Evolutionary conservation across 2,888 invertebrate species (phyloP).

Genomic region (Incurvaria masculella): DNA sequence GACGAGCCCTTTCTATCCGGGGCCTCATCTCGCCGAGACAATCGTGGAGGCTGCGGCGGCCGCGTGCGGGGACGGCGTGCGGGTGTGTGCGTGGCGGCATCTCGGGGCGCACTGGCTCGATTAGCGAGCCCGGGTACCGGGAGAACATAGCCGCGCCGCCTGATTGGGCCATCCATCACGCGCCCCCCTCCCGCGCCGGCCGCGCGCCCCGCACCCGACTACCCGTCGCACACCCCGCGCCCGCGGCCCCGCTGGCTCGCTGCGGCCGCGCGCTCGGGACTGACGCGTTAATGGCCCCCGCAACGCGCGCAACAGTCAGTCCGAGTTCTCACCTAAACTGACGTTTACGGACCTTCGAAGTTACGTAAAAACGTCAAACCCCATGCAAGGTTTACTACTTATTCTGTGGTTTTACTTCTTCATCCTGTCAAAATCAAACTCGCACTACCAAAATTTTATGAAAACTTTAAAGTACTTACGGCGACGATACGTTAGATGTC

Average conservation of each 20-base stretch:
- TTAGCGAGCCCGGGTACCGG: conserved; percentile 38
- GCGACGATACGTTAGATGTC: no score
- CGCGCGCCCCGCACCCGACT: conserved; percentile 36
- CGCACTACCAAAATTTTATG: no score
- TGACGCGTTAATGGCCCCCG: conserved; percentile 33
- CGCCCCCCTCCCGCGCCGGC: conserved; percentile 33
- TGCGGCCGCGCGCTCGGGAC: conserved; percentile 12
- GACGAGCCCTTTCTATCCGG: conserved; percentile 16
- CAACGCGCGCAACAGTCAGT: conserved; percentile 45
- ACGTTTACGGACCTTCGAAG: no score
- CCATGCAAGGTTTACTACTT: no score
- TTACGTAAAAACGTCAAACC: no score
- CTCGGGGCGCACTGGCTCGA: conserved; percentile 48
- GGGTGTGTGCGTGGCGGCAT: conserved; percentile 35
- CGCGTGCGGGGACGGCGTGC: conserved; percentile 22
- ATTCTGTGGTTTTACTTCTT: no score
- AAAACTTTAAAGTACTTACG: no score
- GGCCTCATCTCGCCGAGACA: conserved; percentile 17
- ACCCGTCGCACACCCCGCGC: conserved; percentile 22
- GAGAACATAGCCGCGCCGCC: conserved; percentile 42
- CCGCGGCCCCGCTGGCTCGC: conserved; percentile 19
- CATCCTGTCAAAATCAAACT: no score
- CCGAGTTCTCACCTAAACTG: no score
- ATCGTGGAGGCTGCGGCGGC: conserved; percentile 2
- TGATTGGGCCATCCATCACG: conserved; percentile 59